Evolutionary conservation across 2,888 invertebrate species (phyloP), one percentile per base, ranked within the genome.

Genomic region (Exocentrus adspersus): DNA sequence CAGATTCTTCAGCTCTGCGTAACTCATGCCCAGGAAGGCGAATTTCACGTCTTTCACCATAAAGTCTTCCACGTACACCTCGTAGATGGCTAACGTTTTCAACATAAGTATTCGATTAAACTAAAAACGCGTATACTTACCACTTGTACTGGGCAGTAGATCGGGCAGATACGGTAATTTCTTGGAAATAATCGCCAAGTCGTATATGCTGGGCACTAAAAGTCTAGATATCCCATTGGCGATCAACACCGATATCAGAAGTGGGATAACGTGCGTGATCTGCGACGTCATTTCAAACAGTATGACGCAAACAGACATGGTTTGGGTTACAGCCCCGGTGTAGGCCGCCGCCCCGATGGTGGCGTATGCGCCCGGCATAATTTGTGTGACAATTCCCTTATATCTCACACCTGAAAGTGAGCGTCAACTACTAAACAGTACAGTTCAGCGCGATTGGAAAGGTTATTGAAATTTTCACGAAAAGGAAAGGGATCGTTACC

Each of bases 241-340:
- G 20, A 98, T 92, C 45, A 98, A 84, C 3, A 97, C 97, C 0
- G 97, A 93, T 72, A 97, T 94, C 90, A 97, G 94, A 60, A 95
- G 92, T 0, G 96, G 98, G 45, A 98, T 89, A 14, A 97, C 90
- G 79, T 97, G 96, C 0, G 95, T 93, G 73, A 98, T 94, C 85
- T 98, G 98, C 54, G 98, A 97, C 0, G 98, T 98, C 91, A 98
- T 92, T 84, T 98, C 98, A 82, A 97, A 96, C 63, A 97, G 92
- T 67, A 98, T 97, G 68, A 80, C 97, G 71, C 95, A 94, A 20
- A 97, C 97, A 0, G 97, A 97, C 45, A 98, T 95, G 0, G 97
- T 97, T 83, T 98, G 95, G 0, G 98, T 98, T 2, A 98, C 96
- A 1, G 95, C 95, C 0, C 97, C 98, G 0, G 95, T 93, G 80